Evolutionary conservation across 1,140 invertebrate genomes (phyloP).

Genomic region (Lamellibrachia luymesi): DNA sequence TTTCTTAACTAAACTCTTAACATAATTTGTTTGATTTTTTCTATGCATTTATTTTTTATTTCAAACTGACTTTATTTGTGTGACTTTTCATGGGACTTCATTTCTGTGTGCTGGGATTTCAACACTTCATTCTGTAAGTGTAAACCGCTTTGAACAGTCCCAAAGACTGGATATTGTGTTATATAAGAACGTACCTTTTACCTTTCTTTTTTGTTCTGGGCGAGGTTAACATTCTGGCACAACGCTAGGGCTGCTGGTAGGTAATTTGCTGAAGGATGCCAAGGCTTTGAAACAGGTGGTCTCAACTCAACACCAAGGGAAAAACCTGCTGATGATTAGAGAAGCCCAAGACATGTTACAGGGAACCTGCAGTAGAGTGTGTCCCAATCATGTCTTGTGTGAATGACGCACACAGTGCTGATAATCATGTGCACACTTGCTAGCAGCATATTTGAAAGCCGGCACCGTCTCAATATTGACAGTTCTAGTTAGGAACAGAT

Average conservation of each 20-base stretch:
- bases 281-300: not conserved
- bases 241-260: not conserved
- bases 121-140: too few species aligned
- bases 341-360: not conserved
- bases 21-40: too few species aligned
- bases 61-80: too few species aligned
- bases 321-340: not conserved
- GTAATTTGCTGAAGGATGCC: not conserved
- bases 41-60: too few species aligned
- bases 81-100: too few species aligned
- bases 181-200: too few species aligned
- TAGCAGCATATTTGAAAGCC: not conserved
- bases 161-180: too few species aligned
- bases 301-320: not conserved
- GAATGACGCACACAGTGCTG: not conserved
- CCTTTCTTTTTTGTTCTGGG: too few species aligned
- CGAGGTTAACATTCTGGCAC: too few species aligned
- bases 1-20: too few species aligned
- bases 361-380: not conserved
- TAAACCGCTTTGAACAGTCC: too few species aligned
- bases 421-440: not conserved
- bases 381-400: not conserved
- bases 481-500: not conserved
- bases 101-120: too few species aligned
- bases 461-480: not conserved